phyloP scores from a whole-genome alignment of 2,113 vertebrate species.

The Tragelaphus imberbis region DNA sequence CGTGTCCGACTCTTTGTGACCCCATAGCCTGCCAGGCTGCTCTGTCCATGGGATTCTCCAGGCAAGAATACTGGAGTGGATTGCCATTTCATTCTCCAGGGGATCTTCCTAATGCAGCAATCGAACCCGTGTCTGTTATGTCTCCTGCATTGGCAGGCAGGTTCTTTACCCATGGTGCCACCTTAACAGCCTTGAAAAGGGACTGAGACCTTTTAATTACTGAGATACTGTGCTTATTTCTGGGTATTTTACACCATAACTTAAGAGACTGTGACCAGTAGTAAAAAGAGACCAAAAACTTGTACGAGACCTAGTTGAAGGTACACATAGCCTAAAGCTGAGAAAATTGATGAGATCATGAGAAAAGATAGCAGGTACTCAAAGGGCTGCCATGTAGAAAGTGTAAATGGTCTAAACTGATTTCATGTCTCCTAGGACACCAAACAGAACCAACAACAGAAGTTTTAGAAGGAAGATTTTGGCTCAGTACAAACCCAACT shows the following conservation, averaged over 20 bases:
- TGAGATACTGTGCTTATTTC: background rate
- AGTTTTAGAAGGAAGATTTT: background rate
- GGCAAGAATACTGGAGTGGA: background rate
- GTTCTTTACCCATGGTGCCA: background rate
- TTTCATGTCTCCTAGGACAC: background rate
- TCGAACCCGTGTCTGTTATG: background rate
- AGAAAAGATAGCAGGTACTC: background rate
- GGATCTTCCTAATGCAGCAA: background rate
- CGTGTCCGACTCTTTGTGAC: background rate
- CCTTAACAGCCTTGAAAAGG: background rate
- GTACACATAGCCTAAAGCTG: background rate
- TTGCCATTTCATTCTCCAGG: background rate
- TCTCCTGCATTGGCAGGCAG: background rate
- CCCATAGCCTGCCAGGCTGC: background rate
- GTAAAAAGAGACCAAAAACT: background rate
- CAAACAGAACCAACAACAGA: background rate
- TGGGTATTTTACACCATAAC: background rate
- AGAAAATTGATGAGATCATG: background rate
- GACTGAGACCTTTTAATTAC: background rate
- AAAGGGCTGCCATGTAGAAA: background rate
- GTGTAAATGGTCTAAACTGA: background rate
- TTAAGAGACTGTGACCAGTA: background rate
- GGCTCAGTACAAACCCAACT: background rate
- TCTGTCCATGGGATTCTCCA: background rate
- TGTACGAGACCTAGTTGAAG: background rate